Base-by-base conservation (phyloP, 2,113 vertebrate species). In the Thryonomys swinderianus region DNA sequence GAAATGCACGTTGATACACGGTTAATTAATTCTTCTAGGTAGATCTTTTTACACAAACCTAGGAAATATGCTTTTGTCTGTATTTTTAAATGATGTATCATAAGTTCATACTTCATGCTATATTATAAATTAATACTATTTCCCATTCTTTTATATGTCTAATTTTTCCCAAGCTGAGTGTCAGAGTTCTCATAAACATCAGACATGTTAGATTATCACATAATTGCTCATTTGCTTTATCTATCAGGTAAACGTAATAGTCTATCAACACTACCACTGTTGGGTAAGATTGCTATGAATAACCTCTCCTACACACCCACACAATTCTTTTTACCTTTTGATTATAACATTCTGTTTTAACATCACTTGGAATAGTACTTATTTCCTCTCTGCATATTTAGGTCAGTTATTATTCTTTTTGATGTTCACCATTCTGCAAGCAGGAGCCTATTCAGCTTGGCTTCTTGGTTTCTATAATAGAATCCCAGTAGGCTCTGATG, bases 221-320 rank as follows among this genome's bases (percentile, higher is more conserved):
- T 78, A 76, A 86, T 79, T 73, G 27, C 2, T 92, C 66, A n/a
- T 85, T 94, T 57, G 40, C 51, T 95, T 73, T 80, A 73, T 91
- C 30, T 40, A 64, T 11, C 27, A 30, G 57, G 67, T 53, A 74
- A 64, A 78, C 14, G 45, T 40, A 80, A 34, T 37, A 84, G 16
- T 37, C 20, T 37, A 66, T 23, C 51, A 80, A 45, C 42, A 84
- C 21, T 64, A 27, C 76, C 34, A 34, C 37, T 51, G 37, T 3
- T 66, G 67, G 55, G 9, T 81, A 3, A 55, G 51, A 76, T 85
- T 81, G 45, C 88, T 67, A 20, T 74, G n/a, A 80, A 91, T 32
- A 80, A 1, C 21, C 55, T 3, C 37, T 5, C 10, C 2, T 42
- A 27, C 32, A 83, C 7, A 37, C 59, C 62, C 8, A 40, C 67